These are phyloP conservation scores for Macroramphosus scolopax DNA, from an alignment of 2,797 vertebrate species.

Conservation along the genomic window DNA sequence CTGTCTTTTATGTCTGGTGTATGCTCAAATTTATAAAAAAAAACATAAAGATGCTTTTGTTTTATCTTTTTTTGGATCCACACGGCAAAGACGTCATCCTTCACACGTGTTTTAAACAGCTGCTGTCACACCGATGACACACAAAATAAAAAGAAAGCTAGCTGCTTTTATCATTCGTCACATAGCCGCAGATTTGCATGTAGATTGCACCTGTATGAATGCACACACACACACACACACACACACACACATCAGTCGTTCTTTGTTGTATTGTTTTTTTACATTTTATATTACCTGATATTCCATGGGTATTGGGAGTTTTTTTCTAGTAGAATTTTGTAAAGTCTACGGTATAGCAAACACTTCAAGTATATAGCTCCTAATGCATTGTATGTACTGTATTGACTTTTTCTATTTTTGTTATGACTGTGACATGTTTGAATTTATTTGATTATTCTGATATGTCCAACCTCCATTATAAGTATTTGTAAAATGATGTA, in stretches of 20 bases:
- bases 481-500: constrained; percentile 77
- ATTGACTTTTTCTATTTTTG: constrained; percentile 80
- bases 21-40: too few species aligned
- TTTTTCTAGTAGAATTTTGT: constrained; percentile 81
- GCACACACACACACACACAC: constrained; percentile 57
- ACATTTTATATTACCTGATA: constrained; percentile 71
- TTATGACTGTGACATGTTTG: constrained; percentile 73
- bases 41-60: too few species aligned
- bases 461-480: constrained; percentile 72
- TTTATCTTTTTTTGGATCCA: constrained; percentile 20
- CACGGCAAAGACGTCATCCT: constrained; percentile 19
- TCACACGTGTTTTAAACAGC: constrained; percentile 20
- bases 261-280: constrained; percentile 48
- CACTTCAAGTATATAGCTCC: constrained; percentile 73
- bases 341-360: constrained; percentile 76
- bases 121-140: constrained; percentile 23
- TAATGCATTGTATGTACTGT: constrained; percentile 76
- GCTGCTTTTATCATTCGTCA: constrained; percentile 62
- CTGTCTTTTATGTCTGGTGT: neutral
- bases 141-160: constrained; percentile 34
- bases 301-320: constrained; percentile 74
- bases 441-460: constrained; percentile 68
- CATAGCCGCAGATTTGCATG: constrained; percentile 67
- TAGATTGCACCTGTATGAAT: constrained; percentile 69
- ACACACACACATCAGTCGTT: constrained; percentile 31